phyloP scores from a whole-genome alignment of 1,140 invertebrate genomes.

The Aethina tumida region DNA sequence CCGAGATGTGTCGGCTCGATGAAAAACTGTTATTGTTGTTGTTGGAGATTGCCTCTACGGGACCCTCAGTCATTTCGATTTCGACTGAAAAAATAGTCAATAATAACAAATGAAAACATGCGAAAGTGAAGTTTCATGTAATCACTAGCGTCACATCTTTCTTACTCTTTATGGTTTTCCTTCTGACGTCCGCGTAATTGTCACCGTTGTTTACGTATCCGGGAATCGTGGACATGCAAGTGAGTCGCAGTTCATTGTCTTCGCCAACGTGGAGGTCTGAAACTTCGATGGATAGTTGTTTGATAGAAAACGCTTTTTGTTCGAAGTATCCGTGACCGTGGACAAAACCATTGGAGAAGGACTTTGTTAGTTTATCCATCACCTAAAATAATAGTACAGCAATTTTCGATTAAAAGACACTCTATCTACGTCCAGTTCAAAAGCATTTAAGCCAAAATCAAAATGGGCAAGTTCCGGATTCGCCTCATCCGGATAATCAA shows the following conservation, averaged over 20 bases:
- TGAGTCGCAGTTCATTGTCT: constrained; percentile 57
- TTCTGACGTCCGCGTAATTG: constrained; percentile 57
- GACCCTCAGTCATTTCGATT: constrained; percentile 20
- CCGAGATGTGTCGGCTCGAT: constrained; percentile 6
- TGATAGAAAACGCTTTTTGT: constrained; percentile 30
- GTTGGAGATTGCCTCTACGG: constrained; percentile 21
- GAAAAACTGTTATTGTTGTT: constrained; percentile 6
- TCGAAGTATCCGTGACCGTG: constrained; percentile 33
- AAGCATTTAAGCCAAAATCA: too few relatives aligned
- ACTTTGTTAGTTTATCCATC: constrained; percentile 28
- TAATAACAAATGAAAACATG: too few relatives aligned
- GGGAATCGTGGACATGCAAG: constrained; percentile 63
- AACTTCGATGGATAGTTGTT: constrained; percentile 50
- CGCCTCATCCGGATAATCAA: too few relatives aligned
- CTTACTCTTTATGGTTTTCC: constrained; percentile 55
- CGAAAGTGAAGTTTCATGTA: constrained; percentile 5
- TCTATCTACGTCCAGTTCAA: too few relatives aligned
- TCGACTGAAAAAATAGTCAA: constrained; percentile 19
- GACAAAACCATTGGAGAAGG: constrained; percentile 30
- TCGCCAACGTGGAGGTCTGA: constrained; percentile 49
- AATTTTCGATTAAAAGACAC: too few relatives aligned
- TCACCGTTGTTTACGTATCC: constrained; percentile 49
- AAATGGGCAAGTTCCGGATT: too few relatives aligned
- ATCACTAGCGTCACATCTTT: constrained; percentile 12
- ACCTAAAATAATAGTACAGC: constrained; percentile 27